phyloP scores from a whole-genome alignment of 2,113 vertebrate genomes.

The Phaethon lepturus region DNA sequence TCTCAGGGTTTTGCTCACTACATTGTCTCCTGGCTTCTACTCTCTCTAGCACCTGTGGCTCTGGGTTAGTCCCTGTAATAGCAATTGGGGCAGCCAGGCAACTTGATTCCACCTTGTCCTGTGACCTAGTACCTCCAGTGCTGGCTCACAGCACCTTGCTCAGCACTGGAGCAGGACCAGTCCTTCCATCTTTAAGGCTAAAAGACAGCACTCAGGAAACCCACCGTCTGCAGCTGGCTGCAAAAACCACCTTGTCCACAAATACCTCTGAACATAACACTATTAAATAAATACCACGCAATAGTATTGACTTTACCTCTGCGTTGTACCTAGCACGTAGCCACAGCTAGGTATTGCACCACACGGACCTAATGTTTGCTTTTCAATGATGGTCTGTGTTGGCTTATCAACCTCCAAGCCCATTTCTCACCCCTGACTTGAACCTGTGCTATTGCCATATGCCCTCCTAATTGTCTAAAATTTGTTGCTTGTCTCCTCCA shows the following conservation, averaged over 20 bases:
- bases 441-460: not conserved
- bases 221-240: not conserved
- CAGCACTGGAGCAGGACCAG: not conserved
- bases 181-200: not conserved
- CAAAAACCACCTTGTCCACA: not conserved
- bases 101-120: not conserved
- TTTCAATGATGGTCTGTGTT: not conserved
- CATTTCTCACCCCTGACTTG: not conserved
- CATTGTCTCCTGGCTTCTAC: not conserved
- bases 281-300: not conserved
- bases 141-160: not conserved
- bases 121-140: not conserved
- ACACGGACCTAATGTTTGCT: not conserved
- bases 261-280: not conserved
- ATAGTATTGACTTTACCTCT: not conserved
- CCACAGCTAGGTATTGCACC: not conserved
- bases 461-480: not conserved
- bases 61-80: not conserved
- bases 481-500: not conserved
- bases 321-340: not conserved
- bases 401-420: not conserved
- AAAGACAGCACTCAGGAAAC: not conserved
- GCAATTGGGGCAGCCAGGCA: not conserved
- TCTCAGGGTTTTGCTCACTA: not conserved
- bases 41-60: not conserved